Conservation (phyloP, 2,888 invertebrate species). For the Hirtodrosophila trivittata region DNA sequence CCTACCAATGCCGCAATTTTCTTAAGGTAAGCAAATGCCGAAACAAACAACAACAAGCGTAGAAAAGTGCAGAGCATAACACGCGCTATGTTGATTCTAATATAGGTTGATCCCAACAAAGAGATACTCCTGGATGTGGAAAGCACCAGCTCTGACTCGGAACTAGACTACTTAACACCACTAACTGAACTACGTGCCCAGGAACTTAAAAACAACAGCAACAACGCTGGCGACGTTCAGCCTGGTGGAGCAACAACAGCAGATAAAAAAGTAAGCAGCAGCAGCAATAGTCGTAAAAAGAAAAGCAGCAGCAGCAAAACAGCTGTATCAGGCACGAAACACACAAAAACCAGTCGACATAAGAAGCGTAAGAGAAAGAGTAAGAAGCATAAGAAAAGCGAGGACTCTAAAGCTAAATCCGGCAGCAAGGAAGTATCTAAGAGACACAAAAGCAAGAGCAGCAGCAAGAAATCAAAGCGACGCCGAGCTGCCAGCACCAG, state of each 20-base stretch:
- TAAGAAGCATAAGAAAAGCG: constrained; percentile 63
- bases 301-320: constrained; percentile 38
- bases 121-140: constrained; percentile 96
- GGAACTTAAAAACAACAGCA: constrained; percentile 85
- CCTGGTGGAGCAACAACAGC: constrained; percentile 19
- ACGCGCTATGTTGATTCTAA: constrained; percentile 8
- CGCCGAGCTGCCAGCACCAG: constrained; percentile 59
- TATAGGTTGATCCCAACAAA: constrained; percentile 93
- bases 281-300: constrained; percentile 24
- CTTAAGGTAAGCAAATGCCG: constrained; percentile 87
- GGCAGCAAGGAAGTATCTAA: constrained; percentile 30
- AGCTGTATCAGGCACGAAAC: constrained; percentile 40
- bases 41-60: constrained; percentile 10
- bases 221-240: constrained; percentile 9
- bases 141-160: constrained; percentile 95
- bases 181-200: constrained; percentile 91
- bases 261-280: constrained; percentile 50
- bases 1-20: constrained; percentile 98
- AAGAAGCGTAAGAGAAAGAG: constrained; percentile 64
- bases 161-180: constrained; percentile 92
- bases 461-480: constrained; percentile 66
- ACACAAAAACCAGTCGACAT: constrained; percentile 56
- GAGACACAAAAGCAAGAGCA: constrained; percentile 39
- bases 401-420: constrained; percentile 22
- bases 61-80: constrained; percentile 4